Evolutionary conservation across 2,113 vertebrate genomes (phyloP).

Genomic region (Pipra filicauda): DNA sequence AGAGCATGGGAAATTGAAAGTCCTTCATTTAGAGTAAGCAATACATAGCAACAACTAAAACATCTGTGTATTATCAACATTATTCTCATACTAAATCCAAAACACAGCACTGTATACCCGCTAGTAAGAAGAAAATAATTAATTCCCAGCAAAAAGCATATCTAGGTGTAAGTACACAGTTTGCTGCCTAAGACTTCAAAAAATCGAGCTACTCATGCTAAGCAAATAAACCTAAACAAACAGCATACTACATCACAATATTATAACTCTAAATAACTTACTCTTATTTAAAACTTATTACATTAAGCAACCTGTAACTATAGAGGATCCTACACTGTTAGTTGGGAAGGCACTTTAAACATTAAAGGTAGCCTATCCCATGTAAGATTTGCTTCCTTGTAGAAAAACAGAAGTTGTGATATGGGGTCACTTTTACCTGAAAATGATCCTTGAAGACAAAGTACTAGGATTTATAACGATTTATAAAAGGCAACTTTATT

Average conservation of each 20-base stretch:
- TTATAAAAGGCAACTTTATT: background rate
- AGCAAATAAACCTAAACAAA: background rate
- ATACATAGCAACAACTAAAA: background rate
- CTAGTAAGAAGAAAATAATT: background rate
- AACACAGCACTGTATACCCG: background rate
- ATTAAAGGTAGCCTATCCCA: background rate
- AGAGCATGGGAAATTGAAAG: background rate
- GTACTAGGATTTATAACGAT: background rate
- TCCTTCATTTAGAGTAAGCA: background rate
- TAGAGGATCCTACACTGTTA: background rate
- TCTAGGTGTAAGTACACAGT: background rate
- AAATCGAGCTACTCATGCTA: background rate
- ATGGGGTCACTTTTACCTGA: background rate
- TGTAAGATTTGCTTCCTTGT: background rate
- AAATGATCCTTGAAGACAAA: background rate
- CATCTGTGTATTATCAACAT: background rate
- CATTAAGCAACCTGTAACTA: background rate
- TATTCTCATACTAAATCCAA: background rate
- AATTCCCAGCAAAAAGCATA: background rate
- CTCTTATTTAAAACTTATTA: background rate
- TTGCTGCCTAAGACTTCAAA: background rate
- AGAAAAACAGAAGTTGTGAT: background rate
- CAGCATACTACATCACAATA: fast-evolving
- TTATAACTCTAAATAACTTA: background rate
- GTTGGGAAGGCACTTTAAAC: background rate